Percentiles rank a stretch among this genome's conserved stretches.
Evolutionary conservation across 2,797 vertebrate genomes (phyloP).

Genomic region (Apodemus agrarius): DNA sequence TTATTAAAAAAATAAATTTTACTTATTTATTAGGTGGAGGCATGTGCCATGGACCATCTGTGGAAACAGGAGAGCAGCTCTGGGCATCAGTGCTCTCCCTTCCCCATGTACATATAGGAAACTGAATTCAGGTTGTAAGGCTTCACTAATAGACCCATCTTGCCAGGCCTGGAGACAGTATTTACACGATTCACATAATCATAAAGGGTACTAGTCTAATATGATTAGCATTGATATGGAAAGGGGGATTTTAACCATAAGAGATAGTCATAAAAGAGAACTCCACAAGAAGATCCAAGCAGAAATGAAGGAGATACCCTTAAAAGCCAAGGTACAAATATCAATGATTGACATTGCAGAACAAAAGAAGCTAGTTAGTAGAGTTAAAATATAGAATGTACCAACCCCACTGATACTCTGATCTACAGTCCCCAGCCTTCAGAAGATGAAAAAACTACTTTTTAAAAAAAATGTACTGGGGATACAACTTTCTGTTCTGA

Average conservation of each 20-base stretch:
- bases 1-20: background rate
- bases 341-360: background rate
- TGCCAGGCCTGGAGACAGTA: background rate
- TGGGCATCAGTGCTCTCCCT: background rate
- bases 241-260: background rate
- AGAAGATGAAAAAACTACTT: background rate
- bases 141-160: background rate
- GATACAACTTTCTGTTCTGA: no score
- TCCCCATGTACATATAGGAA: background rate
- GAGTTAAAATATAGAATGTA: background rate
- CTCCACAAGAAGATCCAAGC: fast-evolving
- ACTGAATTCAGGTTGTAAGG: background rate
- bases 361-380: background rate
- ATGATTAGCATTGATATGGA: no score
- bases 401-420: background rate
- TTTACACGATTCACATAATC: background rate
- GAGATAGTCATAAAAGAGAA: background rate
- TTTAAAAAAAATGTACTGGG: background rate
- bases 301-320: fast-evolving
- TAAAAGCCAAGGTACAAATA: background rate
- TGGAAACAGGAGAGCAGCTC: background rate
- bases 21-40: background rate
- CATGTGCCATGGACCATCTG: background rate
- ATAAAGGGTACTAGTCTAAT: background rate
- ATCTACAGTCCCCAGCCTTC: background rate